These are phyloP conservation scores for Capra hircus DNA, from an alignment of 2,113 vertebrate genomes.

Conservation along the genomic window DNA sequence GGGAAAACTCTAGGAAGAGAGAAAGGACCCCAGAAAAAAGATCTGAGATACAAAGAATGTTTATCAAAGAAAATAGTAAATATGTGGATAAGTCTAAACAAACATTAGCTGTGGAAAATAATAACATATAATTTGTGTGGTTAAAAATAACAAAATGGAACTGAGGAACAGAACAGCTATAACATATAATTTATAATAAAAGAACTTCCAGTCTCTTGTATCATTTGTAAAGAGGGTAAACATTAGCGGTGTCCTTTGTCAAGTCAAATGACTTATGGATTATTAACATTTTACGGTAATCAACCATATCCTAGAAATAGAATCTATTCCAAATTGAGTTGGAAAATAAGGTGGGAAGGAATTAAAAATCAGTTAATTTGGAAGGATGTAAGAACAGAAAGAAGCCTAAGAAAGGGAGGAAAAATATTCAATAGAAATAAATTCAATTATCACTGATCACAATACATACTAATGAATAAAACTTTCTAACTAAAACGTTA, in stretches of 20 bases:
- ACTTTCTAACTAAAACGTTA: not conserved
- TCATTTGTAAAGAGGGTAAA: not conserved
- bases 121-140: slow-evolving; percentile 38
- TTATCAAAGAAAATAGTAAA: slow-evolving; percentile 14
- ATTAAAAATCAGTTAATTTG: not conserved
- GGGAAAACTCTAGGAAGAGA: not conserved
- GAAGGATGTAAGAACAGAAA: not conserved
- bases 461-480: not conserved
- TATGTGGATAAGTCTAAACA: not conserved
- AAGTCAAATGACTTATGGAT: not conserved
- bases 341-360: not conserved
- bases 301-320: not conserved
- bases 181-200: slow-evolving; percentile 10
- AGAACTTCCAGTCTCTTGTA: not conserved
- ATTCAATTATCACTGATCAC: not conserved
- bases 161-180: not conserved
- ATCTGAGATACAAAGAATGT: not conserved
- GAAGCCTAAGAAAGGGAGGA: not conserved
- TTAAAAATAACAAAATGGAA: slow-evolving; percentile 36
- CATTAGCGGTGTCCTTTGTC: not conserved
- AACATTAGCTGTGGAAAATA: slow-evolving; percentile 9
- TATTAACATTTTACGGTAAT: not conserved
- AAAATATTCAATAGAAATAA: not conserved
- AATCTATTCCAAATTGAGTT: not conserved
- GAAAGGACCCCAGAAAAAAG: not conserved